A percentile compares a stretch with the other conserved stretches of the same genome.
Conservation (phyloP, 2,888 invertebrate species). For the Machimus atricapillus region DNA sequence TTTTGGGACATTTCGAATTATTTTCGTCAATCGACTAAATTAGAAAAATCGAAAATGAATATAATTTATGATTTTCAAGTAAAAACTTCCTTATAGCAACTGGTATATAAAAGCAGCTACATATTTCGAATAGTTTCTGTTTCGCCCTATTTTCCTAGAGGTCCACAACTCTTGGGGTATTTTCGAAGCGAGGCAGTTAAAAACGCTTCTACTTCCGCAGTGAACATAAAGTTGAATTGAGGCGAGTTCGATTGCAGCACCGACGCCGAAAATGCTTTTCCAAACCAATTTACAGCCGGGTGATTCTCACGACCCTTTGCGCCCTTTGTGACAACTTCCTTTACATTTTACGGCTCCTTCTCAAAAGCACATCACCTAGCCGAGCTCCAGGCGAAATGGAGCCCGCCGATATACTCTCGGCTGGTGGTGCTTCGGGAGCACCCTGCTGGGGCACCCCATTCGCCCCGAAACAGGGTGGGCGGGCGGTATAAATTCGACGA, state of each 20-base stretch:
- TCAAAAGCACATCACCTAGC: constrained; percentile 2
- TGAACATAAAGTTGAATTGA: background rate
- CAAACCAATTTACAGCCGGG: background rate
- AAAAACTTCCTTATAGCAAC: background rate
- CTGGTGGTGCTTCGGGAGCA: background rate
- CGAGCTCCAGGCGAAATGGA: background rate
- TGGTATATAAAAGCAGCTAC: background rate
- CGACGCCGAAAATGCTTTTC: background rate
- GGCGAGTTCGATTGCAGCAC: background rate
- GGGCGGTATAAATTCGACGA: constrained; percentile 10
- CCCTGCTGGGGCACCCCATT: background rate
- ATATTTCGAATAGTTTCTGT: background rate
- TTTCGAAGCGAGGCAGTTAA: background rate
- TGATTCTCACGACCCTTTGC: background rate
- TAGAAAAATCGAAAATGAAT: background rate
- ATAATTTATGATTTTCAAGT: background rate
- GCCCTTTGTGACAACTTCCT: background rate
- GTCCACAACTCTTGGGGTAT: background rate
- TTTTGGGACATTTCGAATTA: too few species aligned
- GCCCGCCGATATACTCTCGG: background rate
- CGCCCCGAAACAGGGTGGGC: background rate
- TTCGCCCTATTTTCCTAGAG: background rate
- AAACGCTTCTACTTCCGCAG: background rate
- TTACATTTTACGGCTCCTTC: background rate
- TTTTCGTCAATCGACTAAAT: too few species aligned